Evolutionary conservation across 2,888 invertebrate species (phyloP), one percentile per base, ranked within the genome.

Genomic region (Lutraria lutraria): DNA sequence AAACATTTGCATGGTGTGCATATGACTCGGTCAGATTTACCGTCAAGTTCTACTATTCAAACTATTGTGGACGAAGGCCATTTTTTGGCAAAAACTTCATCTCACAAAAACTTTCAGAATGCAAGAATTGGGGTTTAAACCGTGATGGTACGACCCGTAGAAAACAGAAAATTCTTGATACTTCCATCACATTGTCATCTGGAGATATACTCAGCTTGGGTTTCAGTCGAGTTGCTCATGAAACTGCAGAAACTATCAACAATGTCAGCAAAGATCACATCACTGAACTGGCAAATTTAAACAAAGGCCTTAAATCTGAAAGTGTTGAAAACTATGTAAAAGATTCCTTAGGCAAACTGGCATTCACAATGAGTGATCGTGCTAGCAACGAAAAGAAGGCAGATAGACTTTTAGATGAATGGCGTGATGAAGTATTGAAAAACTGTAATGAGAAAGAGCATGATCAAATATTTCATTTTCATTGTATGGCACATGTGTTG

Each of bases 351-450:
- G 16, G n/a, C 3, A 87, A 87, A 34, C 83, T 87, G 19, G 53
- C 87, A 10, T 83, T 60, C 52, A 87, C 83, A 0, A 87, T 87
- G 87, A 80, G 83, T 84, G 87, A 87, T 34, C n/a, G 60, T 53
- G 87, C 87, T 12, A 83, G 80, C 43, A 88, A 87, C n/a, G 87
- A 87, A 83, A 87, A 87, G 54, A 15, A 25, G 34, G 83, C 87
- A 16, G 79, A 87, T 43, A n/a, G 43, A 63, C 79, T 87, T 21
- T 34, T 87, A 4, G 79, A 83, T 25, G 87, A 87, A 15, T 87
- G 83, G 87, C 31, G 87, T 2, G 83, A 87, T 25, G 43, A 60
- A 10, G 13, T 80, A 4, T 12, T 87, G 21, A 29, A n/a, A 15
- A 60, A 87, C 19, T 79, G 43, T 79, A 34, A 29, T n/a, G 34